phyloP scores from a whole-genome alignment of 2,113 vertebrate species.

The Tetrao urogallus region DNA sequence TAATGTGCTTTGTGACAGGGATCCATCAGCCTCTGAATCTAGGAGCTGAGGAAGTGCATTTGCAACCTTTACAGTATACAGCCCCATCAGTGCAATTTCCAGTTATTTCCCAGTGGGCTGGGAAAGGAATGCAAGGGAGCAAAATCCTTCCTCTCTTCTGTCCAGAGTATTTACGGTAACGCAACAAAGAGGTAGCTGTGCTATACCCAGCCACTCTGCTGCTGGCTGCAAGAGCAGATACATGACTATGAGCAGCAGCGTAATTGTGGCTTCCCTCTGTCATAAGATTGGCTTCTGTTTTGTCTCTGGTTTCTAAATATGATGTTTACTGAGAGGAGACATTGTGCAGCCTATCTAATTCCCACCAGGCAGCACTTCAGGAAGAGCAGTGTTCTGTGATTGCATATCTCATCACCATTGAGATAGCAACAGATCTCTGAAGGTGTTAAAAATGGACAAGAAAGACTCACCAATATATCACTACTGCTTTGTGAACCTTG shows the following conservation, averaged over 20 bases:
- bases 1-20: neutral
- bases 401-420: neutral
- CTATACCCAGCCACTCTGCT: slow-evolving; percentile 8
- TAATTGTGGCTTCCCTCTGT: slow-evolving; percentile 39
- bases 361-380: neutral
- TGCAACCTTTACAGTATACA: neutral
- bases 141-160: neutral
- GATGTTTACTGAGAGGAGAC: slow-evolving; percentile 51
- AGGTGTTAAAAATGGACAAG: neutral
- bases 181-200: slow-evolving; percentile 5
- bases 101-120: neutral
- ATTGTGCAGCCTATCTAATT: neutral
- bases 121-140: neutral
- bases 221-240: neutral
- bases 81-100: neutral
- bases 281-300: slow-evolving; percentile 51
- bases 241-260: neutral
- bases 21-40: neutral
- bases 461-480: neutral
- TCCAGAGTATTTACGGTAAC: neutral
- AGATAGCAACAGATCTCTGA: neutral
- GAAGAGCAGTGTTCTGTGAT: slow-evolving; percentile 1
- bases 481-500: neutral
- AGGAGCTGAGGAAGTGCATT: neutral
- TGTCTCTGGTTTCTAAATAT: slow-evolving; percentile 42